phyloP scores from a whole-genome alignment of 2,888 invertebrate species.

The Pseudeuparius sepicola region DNA sequence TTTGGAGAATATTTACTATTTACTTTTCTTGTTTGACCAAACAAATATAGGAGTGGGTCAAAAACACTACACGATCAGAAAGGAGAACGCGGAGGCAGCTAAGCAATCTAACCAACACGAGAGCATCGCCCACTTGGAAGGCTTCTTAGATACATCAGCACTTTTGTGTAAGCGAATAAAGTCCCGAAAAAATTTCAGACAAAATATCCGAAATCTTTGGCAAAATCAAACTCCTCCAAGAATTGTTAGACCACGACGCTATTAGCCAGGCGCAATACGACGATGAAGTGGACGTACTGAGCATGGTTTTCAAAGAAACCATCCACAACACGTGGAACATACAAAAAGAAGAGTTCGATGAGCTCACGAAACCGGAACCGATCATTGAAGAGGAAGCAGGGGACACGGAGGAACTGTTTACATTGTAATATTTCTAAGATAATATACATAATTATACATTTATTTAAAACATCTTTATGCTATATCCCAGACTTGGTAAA shows the following conservation, averaged over 20 bases:
- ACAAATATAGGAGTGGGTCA: slow-evolving; percentile 59
- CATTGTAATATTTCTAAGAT: too few relatives aligned
- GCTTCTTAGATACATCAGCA: slow-evolving; percentile 22
- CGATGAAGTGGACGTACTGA: slow-evolving; percentile 28
- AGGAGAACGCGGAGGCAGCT: slow-evolving; percentile 52
- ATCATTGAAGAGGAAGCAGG: too few relatives aligned
- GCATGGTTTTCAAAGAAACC: slow-evolving; percentile 26
- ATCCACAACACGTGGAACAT: slow-evolving; percentile 48
- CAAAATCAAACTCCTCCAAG: slow-evolving; percentile 28
- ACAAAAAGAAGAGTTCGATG: slow-evolving; percentile 58
- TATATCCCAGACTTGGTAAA: too few relatives aligned
- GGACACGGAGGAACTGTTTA: too few relatives aligned
- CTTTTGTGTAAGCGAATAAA: too few relatives aligned
- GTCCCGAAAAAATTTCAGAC: too few relatives aligned
- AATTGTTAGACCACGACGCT: slow-evolving; percentile 28
- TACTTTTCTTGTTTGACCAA: too few relatives aligned
- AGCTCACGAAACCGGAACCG: too few relatives aligned
- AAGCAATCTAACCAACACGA: slow-evolving; percentile 48
- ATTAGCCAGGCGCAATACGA: slow-evolving; percentile 27
- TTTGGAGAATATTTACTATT: too few relatives aligned
- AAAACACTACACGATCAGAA: slow-evolving; percentile 52
- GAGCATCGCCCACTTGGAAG: slow-evolving; percentile 48
- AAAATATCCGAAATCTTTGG: slow-evolving; percentile 39
- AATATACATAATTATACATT: too few relatives aligned
- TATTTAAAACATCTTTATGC: too few relatives aligned